Conservation (phyloP, 35 echinoderm and acorn worm genomes). For the Heliocidaris erythrogramma region DNA sequence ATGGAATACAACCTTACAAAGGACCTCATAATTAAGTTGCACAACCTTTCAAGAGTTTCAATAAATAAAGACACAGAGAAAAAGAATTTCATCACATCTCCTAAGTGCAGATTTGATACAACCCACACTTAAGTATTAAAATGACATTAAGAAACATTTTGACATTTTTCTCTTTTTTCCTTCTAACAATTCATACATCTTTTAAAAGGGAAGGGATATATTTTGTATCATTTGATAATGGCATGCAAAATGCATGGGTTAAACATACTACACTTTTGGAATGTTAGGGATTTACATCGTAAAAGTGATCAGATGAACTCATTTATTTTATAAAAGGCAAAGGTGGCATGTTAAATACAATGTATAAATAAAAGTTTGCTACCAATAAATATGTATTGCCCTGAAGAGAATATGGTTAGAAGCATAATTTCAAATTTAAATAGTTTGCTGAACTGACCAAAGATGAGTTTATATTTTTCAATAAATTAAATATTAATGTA, state of each 20-base stretch:
- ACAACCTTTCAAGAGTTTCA: constrained; percentile 17
- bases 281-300: neutral
- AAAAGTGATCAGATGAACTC: neutral
- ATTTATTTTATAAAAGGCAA: constrained; percentile 4
- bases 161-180: neutral
- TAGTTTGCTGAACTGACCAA: neutral
- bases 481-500: neutral
- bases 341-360: neutral
- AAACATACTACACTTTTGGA: neutral
- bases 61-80: constrained; percentile 21
- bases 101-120: neutral
- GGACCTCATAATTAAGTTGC: constrained; percentile 14
- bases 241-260: neutral
- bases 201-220: neutral
- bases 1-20: constrained; percentile 18
- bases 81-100: constrained; percentile 6
- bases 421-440: neutral
- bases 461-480: neutral
- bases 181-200: neutral
- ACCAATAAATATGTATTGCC: constrained; percentile 4
- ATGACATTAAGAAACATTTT: neutral
- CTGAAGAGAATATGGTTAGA: neutral
- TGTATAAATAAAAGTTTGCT: neutral
- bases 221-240: neutral
- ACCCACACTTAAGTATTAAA: neutral